Percentiles rank a stretch among this genome's conserved stretches.
Conservation (phyloP, 2,888 invertebrate species). For the Cremastinae sp. region DNA sequence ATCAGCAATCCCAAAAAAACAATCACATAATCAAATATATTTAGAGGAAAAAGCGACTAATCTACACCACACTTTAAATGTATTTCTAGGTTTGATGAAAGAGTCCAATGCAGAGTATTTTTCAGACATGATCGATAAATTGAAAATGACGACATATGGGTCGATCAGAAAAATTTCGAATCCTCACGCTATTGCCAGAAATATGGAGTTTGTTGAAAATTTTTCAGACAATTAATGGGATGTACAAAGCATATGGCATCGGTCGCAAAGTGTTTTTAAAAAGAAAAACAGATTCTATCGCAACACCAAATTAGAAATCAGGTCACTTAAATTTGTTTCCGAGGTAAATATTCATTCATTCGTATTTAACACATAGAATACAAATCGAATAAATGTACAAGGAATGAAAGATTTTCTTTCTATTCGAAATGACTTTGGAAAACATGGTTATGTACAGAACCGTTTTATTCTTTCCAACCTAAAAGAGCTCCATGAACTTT, state of each 20-base stretch:
- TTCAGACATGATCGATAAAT: conserved; percentile 38
- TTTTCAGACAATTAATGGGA: conserved; percentile 20
- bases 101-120: conserved; percentile 34
- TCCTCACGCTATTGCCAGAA: conserved; percentile 33
- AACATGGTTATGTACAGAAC: conserved; percentile 14
- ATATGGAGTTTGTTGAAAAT: conserved; percentile 13
- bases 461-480: conserved; percentile 18
- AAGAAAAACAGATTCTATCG: conserved; percentile 33
- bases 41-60: conserved; percentile 38
- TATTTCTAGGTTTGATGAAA: conserved; percentile 31
- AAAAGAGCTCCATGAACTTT: conserved; percentile 13
- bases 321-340: no score
- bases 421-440: not conserved
- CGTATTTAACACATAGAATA: no score
- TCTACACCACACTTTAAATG: conserved; percentile 29
- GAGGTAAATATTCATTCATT: no score
- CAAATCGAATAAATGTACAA: no score
- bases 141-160: conserved; percentile 14
- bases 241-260: conserved; percentile 29
- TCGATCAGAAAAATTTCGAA: conserved; percentile 30
- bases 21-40: conserved; percentile 34
- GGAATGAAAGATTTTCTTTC: conserved; percentile 24
- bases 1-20: conserved; percentile 38
- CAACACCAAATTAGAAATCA: conserved; percentile 39
- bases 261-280: conserved; percentile 18